Percentiles rank a stretch among this genome's conserved stretches.
phyloP scores from a whole-genome alignment of 2,113 vertebrate species.

The Regulus satrapa region DNA sequence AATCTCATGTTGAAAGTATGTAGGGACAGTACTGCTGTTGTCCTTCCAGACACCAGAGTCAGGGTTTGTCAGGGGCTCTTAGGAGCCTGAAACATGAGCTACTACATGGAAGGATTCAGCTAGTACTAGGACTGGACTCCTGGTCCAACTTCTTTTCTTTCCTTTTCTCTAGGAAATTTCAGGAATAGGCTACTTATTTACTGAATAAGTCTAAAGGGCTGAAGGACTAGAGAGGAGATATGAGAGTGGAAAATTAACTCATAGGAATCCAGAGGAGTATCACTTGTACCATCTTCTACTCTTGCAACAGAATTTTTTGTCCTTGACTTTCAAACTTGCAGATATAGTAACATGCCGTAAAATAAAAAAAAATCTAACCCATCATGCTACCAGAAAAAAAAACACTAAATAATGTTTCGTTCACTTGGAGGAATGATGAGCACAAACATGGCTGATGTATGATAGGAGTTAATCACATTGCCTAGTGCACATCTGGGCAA shows the following conservation, averaged over 20 bases:
- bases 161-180: background rate
- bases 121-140: background rate
- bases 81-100: background rate
- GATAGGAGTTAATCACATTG: background rate
- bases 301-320: background rate
- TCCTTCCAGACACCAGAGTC: background rate
- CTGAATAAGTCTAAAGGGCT: background rate
- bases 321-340: background rate
- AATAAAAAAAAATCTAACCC: background rate
- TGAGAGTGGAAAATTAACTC: background rate
- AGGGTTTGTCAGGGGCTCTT: background rate
- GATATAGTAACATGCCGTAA: background rate
- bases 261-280: background rate
- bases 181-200: background rate
- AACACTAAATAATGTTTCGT: background rate
- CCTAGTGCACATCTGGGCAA: background rate
- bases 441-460: background rate
- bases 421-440: background rate
- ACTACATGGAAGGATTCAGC: background rate
- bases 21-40: background rate
- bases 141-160: background rate
- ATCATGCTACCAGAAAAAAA: background rate
- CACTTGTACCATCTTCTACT: background rate
- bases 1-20: background rate
- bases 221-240: background rate